A percentile compares a stretch with the other conserved stretches of the same genome.
These are phyloP conservation scores for Psittacus erithacus DNA, from an alignment of 2,113 vertebrate genomes.

Conservation along the genomic window DNA sequence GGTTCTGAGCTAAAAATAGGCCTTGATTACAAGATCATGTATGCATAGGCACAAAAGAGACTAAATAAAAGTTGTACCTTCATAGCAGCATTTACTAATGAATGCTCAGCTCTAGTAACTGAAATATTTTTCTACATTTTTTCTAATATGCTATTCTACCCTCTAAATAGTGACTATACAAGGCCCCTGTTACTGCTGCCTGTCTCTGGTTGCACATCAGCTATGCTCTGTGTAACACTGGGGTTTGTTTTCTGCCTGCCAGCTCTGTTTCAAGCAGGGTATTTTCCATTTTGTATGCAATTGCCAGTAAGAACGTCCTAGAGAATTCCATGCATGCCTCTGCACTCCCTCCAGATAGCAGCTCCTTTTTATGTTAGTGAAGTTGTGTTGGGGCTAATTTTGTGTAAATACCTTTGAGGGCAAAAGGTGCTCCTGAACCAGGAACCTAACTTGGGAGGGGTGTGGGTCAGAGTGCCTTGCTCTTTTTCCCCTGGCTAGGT, in stretches of 20 bases:
- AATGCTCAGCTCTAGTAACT: not conserved
- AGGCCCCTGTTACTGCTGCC: not conserved
- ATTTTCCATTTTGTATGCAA: not conserved
- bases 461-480: not conserved
- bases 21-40: not conserved
- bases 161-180: not conserved
- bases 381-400: not conserved
- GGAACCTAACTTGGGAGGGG: not conserved
- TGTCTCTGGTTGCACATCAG: not conserved
- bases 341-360: not conserved
- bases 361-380: not conserved
- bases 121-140: not conserved
- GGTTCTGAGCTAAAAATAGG: not conserved
- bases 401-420: not conserved
- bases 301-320: not conserved
- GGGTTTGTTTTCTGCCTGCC: not conserved
- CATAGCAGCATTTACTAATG: not conserved
- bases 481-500: not conserved
- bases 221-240: fast-evolving
- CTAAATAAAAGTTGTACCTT: not conserved
- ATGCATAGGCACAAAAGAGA: not conserved
- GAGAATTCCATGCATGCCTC: not conserved
- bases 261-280: not conserved
- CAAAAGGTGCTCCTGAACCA: not conserved
- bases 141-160: not conserved